Percentiles rank a stretch among this genome's conserved stretches.
phyloP scores from a whole-genome alignment of 2,888 invertebrate species.

The Hirudinaria manillensis region DNA sequence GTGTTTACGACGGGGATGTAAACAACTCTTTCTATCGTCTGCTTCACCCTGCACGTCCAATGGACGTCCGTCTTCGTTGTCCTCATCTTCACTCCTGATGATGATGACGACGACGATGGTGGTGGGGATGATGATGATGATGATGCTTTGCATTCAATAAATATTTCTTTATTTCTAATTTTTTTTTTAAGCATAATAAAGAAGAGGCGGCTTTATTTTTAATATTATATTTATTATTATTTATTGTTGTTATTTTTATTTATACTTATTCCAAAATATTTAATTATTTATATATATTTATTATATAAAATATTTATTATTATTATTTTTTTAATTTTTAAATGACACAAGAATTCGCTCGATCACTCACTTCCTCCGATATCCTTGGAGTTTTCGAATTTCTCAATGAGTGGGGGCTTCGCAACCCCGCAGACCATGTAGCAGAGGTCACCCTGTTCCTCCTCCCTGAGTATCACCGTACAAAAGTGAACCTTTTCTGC shows the following conservation, averaged over 20 bases:
- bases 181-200: no score
- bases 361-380: not conserved
- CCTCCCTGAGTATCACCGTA: conserved; percentile 50
- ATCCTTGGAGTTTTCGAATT: conserved; percentile 30
- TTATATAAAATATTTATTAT: no score
- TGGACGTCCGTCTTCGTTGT: conserved; percentile 40
- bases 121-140: not conserved
- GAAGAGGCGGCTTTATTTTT: no score
- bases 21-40: conserved; percentile 47
- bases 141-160: not conserved
- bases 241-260: no score
- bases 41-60: conserved; percentile 51
- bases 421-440: conserved; percentile 50
- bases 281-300: no score
- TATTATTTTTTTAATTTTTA: no score
- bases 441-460: conserved; percentile 51
- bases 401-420: conserved; percentile 46
- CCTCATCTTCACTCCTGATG: not conserved
- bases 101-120: not conserved
- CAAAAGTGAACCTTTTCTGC: conserved; percentile 49
- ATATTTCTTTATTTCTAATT: no score
- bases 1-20: conserved; percentile 48
- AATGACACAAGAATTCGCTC: no score
- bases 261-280: no score
- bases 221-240: no score